Conservation (phyloP, 2,888 invertebrate species). For the Hylaea fasciaria region DNA sequence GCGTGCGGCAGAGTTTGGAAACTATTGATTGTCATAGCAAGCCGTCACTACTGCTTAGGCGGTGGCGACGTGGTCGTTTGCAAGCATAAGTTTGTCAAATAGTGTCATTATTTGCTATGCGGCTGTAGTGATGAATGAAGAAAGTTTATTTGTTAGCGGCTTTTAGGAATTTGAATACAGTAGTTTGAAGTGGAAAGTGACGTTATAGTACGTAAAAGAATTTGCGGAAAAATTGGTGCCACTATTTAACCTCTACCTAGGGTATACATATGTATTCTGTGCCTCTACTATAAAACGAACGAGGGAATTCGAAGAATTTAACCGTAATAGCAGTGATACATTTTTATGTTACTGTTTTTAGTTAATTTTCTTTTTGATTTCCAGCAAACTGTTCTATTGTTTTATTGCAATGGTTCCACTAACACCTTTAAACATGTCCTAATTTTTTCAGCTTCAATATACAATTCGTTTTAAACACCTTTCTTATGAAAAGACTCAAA, state of each 20-base stretch:
- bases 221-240: conserved; percentile 30
- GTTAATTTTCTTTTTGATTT: not conserved
- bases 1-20: conserved; percentile 4
- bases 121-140: conserved; percentile 46
- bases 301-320: conserved; percentile 24
- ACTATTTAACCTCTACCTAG: not conserved
- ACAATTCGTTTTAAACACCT: conserved; percentile 1
- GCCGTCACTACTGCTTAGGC: not conserved
- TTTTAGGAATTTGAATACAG: conserved; percentile 46
- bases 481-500: conserved; percentile 4
- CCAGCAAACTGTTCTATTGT: not conserved
- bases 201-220: conserved; percentile 36
- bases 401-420: not conserved
- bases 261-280: no score
- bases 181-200: conserved; percentile 51
- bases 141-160: conserved; percentile 38
- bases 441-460: not conserved
- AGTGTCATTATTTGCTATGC: conserved; percentile 43
- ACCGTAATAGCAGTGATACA: conserved; percentile 3
- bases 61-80: conserved; percentile 3
- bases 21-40: not conserved
- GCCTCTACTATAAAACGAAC: not conserved
- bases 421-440: not conserved
- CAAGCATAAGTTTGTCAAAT: conserved; percentile 21
- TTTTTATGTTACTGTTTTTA: conserved; percentile 6